Evolutionary conservation across 2,797 vertebrate genomes (phyloP).

Genomic region (Tarsius wallacei): DNA sequence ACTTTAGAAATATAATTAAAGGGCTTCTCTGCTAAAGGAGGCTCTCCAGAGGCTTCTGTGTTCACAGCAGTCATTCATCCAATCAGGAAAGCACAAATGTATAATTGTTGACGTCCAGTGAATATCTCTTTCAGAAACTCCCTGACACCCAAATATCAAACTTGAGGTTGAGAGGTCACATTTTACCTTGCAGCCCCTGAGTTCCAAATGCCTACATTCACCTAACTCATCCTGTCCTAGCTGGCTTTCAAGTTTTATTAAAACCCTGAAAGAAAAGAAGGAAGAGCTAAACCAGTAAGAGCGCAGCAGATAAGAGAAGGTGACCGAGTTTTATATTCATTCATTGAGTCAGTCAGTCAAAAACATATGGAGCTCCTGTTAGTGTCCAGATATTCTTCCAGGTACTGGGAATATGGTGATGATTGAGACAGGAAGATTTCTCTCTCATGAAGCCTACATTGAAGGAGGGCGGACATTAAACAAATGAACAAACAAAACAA

Average conservation of each 20-base stretch:
- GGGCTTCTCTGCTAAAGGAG: not conserved
- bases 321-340: not conserved
- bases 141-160: not conserved
- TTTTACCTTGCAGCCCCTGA: not conserved
- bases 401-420: not conserved
- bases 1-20: not conserved
- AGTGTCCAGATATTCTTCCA: not conserved
- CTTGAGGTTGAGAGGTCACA: not conserved
- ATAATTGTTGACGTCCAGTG: not conserved
- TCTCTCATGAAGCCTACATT: not conserved
- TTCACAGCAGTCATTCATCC: not conserved
- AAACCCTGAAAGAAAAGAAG: not conserved
- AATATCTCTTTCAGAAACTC: slow-evolving; percentile 38
- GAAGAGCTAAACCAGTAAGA: not conserved
- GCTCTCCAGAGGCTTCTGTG: not conserved
- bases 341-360: not conserved
- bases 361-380: not conserved
- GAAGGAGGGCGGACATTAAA: not conserved
- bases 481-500: not conserved
- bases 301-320: not conserved
- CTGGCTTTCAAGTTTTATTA: slow-evolving; percentile 8
- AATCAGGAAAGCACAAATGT: not conserved
- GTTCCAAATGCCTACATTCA: not conserved
- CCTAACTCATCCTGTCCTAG: too few species aligned
- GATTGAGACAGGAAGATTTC: not conserved